These are phyloP conservation scores for Desoria tigrina DNA, from an alignment of 2,888 invertebrate genomes.

Conservation along the genomic window DNA sequence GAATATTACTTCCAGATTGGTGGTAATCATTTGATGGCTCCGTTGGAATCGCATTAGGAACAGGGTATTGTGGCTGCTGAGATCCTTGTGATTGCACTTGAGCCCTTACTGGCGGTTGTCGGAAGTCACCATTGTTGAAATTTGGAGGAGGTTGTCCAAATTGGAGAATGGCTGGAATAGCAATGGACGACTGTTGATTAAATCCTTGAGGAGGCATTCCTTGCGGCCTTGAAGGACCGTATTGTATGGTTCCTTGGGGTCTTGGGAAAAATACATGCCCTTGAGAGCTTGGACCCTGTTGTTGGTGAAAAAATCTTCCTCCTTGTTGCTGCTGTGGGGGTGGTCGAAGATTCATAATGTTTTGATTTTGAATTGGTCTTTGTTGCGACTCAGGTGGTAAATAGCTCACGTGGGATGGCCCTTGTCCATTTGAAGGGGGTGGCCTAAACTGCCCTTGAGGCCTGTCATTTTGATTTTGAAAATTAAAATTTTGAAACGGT, in stretches of 20 bases:
- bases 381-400: conserved; percentile 1
- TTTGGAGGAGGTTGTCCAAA: not conserved
- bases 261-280: not conserved
- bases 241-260: conserved; percentile 12
- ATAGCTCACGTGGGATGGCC: conserved; percentile 6
- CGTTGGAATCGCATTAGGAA: not conserved
- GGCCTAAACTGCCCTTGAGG: not conserved
- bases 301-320: conserved; percentile 7
- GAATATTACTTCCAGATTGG: conserved; percentile 15
- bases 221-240: not conserved
- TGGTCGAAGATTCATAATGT: conserved; percentile 18
- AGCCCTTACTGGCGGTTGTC: no score
- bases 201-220: not conserved
- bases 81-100: not conserved
- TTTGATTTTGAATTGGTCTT: conserved; percentile 10
- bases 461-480: not conserved
- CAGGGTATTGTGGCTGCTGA: not conserved
- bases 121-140: not conserved
- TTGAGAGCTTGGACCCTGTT: not conserved
- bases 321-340: conserved; percentile 25
- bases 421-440: conserved; percentile 5
- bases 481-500: conserved; percentile 16
- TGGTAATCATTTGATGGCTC: conserved; percentile 5
- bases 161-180: conserved; percentile 22
- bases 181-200: conserved; percentile 11